phyloP scores from a whole-genome alignment of 1,140 invertebrate species.

The Spodoptera frugiperda region DNA sequence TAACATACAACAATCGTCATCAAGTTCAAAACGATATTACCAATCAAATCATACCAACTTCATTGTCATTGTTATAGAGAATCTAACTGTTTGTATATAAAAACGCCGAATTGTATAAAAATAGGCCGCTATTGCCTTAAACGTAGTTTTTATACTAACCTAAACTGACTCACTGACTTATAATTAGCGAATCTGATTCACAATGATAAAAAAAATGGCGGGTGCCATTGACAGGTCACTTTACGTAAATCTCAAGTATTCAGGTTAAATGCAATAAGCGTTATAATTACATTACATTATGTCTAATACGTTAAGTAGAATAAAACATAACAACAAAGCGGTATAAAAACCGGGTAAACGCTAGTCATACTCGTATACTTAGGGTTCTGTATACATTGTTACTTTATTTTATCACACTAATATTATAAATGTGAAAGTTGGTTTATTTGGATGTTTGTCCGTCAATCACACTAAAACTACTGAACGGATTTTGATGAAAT shows the following conservation, averaged over 20 bases:
- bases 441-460: no score
- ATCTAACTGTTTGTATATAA: not conserved
- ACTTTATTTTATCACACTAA: no score
- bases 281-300: slow-evolving; percentile 31
- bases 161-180: not conserved
- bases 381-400: no score
- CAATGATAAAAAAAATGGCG: slow-evolving; percentile 10
- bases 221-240: slow-evolving; percentile 37
- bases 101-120: not conserved
- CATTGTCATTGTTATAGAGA: not conserved
- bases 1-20: no score
- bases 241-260: slow-evolving; percentile 36
- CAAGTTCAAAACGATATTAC: no score
- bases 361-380: no score
- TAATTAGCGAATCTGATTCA: not conserved
- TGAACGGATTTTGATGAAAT: no score
- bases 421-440: no score
- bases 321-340: slow-evolving; percentile 39
- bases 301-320: slow-evolving; percentile 26
- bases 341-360: no score
- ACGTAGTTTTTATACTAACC: not conserved
- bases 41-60: no score
- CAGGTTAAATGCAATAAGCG: slow-evolving; percentile 31
- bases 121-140: slow-evolving; percentile 6
- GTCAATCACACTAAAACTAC: no score